These are phyloP conservation scores for Dolichoris vasculosae DNA, from an alignment of 1,140 invertebrate genomes.

Conservation along the genomic window DNA sequence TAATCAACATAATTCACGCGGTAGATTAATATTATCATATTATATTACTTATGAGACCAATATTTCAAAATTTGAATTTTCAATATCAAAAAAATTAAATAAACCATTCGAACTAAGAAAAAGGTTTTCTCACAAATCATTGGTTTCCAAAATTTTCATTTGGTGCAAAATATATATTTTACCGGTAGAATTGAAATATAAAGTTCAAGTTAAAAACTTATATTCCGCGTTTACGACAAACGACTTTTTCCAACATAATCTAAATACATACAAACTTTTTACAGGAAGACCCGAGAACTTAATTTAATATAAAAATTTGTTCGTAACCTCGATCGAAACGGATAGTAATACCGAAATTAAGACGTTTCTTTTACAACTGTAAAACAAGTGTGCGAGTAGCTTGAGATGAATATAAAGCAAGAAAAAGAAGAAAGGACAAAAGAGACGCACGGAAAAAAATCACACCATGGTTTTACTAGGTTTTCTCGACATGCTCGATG, in stretches of 20 bases:
- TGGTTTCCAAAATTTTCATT: not conserved
- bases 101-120: not conserved
- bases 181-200: not conserved
- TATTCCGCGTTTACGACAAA: not conserved
- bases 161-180: not conserved
- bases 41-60: no score
- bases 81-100: not conserved
- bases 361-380: not conserved
- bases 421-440: not conserved
- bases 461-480: not conserved
- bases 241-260: not conserved
- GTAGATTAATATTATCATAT: no score
- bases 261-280: not conserved
- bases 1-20: no score
- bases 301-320: constrained; percentile 38
- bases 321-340: not conserved
- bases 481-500: constrained; percentile 5
- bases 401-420: not conserved
- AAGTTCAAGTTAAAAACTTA: constrained; percentile 20
- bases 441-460: not conserved
- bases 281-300: not conserved
- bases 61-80: not conserved
- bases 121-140: not conserved
- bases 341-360: constrained; percentile 13
- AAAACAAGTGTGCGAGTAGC: not conserved